Base-by-base conservation (phyloP, 2,113 vertebrate species). In the Melanerpes formicivorus region DNA sequence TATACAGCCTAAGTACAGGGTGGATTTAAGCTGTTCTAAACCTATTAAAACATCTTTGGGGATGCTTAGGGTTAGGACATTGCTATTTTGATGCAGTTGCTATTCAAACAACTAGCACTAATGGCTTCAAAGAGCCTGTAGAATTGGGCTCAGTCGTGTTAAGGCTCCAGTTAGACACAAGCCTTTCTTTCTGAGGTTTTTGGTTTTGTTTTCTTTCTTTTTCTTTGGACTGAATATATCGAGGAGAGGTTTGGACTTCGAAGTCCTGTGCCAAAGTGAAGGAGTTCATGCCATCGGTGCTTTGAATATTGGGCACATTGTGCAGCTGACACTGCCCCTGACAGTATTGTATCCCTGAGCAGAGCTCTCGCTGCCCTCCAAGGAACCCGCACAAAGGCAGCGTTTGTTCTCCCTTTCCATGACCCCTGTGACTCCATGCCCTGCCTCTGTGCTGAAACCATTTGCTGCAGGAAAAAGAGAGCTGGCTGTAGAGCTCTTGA, bases 371-470 rank as follows among this genome's bases (percentile, higher is more conserved):
- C 80, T 91, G 88, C 66, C 17, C 25, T 76, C 94, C 63, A 11
- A 32, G 81, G 37, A 56, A 30, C 48, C 29, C 2, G 23, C 71
- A 97, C 96, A 97, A 96, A 95, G 94, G 87, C 89, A 42, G 79
- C 2, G 3, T 84, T 96, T 97, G 96, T 97, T 97, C 91, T 64
- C 30, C 74, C 70, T 30, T 64, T 64, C 64, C 3, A 10, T 95
- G 93, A 64, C 88, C 84, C 71, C 1, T 3, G 73, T 59, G 80
- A 88, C 87, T 94, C 27, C 1, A 52, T 93, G 94, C 77, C 75
- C 5, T 60, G 94, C 86, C 80, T 79, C 58, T 4, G 1, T 52
- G 87, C 54, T 91, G 87, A 63, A 80, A 75, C 62, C 1, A 5
- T 84, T 85, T 59, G 66, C 83, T 55, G 25, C 29, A 18, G 62